A percentile compares a stretch with the other conserved stretches of the same genome.
phyloP scores from a whole-genome alignment of 2,113 vertebrate species.

The Silurus glanis region DNA sequence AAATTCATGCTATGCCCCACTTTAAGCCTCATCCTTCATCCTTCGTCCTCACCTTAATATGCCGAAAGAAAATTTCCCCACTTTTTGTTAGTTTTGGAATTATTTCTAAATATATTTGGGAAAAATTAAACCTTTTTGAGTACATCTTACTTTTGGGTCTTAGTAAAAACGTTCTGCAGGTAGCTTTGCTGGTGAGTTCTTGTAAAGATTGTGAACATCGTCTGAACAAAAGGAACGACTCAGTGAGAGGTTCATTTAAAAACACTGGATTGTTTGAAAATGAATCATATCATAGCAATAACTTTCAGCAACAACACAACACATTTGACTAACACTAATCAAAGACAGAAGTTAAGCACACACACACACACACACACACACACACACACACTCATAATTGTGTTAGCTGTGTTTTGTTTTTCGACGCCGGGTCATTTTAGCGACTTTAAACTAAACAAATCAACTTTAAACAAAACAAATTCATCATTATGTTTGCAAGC shows the following conservation, averaged over 20 bases:
- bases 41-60: background rate
- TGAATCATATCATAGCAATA: constrained; percentile 3
- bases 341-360: background rate
- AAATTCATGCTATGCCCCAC: background rate
- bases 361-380: background rate
- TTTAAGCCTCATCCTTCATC: background rate
- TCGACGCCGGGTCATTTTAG: constrained; percentile 1
- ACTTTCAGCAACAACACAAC: background rate
- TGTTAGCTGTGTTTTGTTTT: constrained; percentile 4
- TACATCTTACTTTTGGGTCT: background rate
- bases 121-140: background rate
- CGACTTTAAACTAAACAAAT: background rate
- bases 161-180: background rate
- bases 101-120: background rate
- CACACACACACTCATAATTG: too few species aligned
- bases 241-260: background rate
- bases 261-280: background rate
- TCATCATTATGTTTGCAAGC: background rate
- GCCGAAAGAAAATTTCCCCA: background rate
- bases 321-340: background rate
- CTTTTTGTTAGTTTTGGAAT: background rate
- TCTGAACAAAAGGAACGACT: background rate
- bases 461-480: background rate
- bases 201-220: background rate
- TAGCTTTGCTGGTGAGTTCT: background rate